These are phyloP conservation scores for Rhinogobius similis DNA, from an alignment of 2,113 vertebrate genomes.

Conservation along the genomic window DNA sequence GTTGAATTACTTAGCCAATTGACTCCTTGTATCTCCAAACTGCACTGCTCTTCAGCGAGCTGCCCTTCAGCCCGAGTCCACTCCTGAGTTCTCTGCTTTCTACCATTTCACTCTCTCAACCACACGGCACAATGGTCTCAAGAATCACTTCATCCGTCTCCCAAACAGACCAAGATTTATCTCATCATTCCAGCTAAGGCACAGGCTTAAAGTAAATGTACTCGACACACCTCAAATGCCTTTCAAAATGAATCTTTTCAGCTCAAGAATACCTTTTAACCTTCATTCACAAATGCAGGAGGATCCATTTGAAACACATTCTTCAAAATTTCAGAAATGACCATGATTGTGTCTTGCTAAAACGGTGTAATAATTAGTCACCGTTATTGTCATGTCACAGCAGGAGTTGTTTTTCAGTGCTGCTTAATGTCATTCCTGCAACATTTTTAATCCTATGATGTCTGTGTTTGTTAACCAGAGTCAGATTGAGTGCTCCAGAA, in stretches of 20 bases:
- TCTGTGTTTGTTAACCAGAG: not conserved
- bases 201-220: not conserved
- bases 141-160: slow-evolving; percentile 6
- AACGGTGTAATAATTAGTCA: too few relatives aligned
- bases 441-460: not conserved
- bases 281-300: not conserved
- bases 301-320: not conserved
- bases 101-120: not conserved
- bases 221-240: not conserved
- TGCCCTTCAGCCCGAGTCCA: slow-evolving; percentile 46
- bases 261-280: not conserved
- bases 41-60: too few relatives aligned
- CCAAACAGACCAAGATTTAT: not conserved
- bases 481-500: not conserved
- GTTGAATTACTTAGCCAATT: slow-evolving; percentile 54
- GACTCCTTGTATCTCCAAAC: slow-evolving; percentile 47
- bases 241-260: not conserved
- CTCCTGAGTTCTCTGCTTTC: slow-evolving; percentile 24
- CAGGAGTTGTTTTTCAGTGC: not conserved
- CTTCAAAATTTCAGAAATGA: not conserved
- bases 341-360: too few relatives aligned
- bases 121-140: not conserved
- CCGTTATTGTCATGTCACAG: too few relatives aligned
- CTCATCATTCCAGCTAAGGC: not conserved
- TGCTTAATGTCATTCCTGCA: not conserved